Conservation (phyloP, 2,797 vertebrate genomes). For the Ibycter americanus region DNA sequence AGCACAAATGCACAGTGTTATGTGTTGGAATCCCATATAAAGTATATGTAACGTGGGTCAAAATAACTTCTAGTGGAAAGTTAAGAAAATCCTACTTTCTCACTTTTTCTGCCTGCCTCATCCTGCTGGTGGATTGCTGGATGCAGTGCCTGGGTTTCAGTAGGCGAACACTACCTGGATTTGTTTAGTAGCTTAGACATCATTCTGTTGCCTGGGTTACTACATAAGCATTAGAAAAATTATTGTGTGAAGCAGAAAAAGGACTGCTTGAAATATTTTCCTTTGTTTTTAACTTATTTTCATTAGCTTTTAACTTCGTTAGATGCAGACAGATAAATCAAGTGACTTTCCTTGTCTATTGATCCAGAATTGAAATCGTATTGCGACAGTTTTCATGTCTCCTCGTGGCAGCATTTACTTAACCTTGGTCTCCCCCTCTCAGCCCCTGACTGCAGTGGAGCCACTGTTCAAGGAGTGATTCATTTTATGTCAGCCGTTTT, state of each 20-base stretch:
- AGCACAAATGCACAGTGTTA: background rate
- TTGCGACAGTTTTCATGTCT: background rate
- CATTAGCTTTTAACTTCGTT: background rate
- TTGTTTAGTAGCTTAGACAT: background rate
- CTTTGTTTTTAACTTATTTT: background rate
- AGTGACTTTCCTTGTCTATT: background rate
- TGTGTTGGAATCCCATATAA: rapidly evolving
- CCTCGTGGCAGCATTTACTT: background rate
- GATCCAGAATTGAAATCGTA: background rate
- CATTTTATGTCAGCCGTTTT: background rate
- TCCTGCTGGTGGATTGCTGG: too few relatives aligned
- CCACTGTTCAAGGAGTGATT: background rate
- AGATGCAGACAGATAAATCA: background rate
- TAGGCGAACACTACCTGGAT: background rate
- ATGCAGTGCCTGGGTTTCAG: background rate
- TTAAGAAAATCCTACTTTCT: background rate
- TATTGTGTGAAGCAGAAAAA: background rate
- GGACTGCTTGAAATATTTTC: background rate
- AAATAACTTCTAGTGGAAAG: background rate
- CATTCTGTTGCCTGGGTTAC: background rate
- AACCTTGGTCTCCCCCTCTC: background rate
- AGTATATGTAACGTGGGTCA: rapidly evolving
- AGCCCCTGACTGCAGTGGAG: background rate
- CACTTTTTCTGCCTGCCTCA: rapidly evolving
- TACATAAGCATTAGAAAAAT: background rate